Conservation (phyloP, 2,113 vertebrate species). For the Ammospiza caudacuta region DNA sequence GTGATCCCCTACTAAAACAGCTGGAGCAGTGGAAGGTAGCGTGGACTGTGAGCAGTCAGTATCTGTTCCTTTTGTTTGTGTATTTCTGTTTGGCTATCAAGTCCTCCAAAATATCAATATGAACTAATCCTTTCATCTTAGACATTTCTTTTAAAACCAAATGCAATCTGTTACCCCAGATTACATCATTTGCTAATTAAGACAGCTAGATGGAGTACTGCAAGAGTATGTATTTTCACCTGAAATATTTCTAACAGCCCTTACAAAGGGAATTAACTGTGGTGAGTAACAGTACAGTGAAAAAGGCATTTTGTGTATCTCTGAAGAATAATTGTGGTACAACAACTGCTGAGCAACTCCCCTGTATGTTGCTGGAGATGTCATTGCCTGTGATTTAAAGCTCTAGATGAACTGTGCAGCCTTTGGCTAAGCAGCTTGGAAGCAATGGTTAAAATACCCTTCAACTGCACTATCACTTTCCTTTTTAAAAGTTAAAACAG, state of each 20-base stretch:
- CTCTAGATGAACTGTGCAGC: neutral
- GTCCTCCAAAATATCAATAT: neutral
- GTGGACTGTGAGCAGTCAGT: neutral
- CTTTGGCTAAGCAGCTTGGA: neutral
- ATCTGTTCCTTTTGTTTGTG: neutral
- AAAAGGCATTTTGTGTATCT: neutral
- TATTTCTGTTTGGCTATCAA: neutral
- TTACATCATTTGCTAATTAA: neutral
- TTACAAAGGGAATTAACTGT: neutral
- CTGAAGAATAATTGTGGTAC: neutral
- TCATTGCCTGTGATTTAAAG: neutral
- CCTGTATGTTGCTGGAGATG: neutral
- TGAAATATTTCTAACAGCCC: neutral
- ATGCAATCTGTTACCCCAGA: neutral
- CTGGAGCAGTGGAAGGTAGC: neutral
- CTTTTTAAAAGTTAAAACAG: constrained; percentile 41
- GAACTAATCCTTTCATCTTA: neutral
- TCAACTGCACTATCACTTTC: constrained; percentile 25
- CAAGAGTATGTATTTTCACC: neutral
- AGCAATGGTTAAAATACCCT: constrained; percentile 29
- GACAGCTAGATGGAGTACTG: neutral
- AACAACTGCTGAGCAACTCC: neutral
- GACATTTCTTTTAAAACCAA: neutral
- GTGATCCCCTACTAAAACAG: rapidly evolving
- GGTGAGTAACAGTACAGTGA: neutral